These are phyloP conservation scores for Leptopilina drosophilae DNA, from an alignment of 2,888 invertebrate species.

Conservation along the genomic window DNA sequence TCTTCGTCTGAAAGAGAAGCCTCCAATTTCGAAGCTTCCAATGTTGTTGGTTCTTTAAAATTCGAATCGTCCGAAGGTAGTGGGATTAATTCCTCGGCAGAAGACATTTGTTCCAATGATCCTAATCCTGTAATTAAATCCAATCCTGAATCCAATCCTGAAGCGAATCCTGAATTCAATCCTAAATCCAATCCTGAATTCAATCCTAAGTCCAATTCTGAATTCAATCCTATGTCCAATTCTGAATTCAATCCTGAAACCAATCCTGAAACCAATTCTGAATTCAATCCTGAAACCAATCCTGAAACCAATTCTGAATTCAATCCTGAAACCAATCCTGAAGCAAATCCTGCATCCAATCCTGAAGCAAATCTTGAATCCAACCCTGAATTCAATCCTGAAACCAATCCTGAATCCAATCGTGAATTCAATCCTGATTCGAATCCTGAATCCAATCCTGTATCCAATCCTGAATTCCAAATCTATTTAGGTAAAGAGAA, in stretches of 20 bases:
- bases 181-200: not conserved
- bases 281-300: no score
- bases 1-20: not conserved
- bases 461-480: slow-evolving; percentile 58
- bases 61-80: not conserved
- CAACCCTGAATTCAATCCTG: no score
- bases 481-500: slow-evolving; percentile 73
- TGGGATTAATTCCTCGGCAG: not conserved
- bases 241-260: slow-evolving; percentile 60
- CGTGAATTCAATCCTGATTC: slow-evolving; percentile 36
- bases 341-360: slow-evolving; percentile 44
- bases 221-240: slow-evolving; percentile 44
- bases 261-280: no score
- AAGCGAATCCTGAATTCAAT: no score
- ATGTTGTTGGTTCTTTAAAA: not conserved
- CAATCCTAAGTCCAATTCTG: slow-evolving; percentile 33
- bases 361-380: slow-evolving; percentile 48
- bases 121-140: slow-evolving; percentile 54
- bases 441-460: slow-evolving; percentile 14
- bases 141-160: no score
- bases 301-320: not conserved
- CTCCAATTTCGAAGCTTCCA: not conserved
- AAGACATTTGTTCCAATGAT: slow-evolving; percentile 31
- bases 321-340: slow-evolving; percentile 35
- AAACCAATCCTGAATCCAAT: no score